Evolutionary conservation across 2,888 invertebrate species (phyloP).

Genomic region (Morpho achilles): DNA sequence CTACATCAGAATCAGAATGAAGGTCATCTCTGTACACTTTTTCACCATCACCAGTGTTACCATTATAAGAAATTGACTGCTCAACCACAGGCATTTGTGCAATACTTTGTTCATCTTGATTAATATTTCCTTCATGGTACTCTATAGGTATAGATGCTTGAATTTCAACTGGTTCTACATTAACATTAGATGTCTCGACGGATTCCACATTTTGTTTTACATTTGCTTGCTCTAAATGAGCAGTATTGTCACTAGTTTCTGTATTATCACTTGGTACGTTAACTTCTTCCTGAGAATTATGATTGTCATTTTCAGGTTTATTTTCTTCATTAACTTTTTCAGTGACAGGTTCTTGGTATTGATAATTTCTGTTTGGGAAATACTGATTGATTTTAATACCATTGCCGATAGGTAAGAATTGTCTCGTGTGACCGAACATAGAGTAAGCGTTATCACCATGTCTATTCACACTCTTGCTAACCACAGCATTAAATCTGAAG

Average conservation of each 20-base stretch:
- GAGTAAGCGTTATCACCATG: slow-evolving; percentile 64
- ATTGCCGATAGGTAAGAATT: slow-evolving; percentile 53
- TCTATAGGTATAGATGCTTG: slow-evolving; percentile 40
- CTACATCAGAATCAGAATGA: slow-evolving; percentile 54
- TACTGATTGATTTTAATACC: slow-evolving; percentile 64
- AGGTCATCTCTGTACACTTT: slow-evolving; percentile 23
- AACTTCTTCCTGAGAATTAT: slow-evolving; percentile 29
- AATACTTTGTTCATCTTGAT: slow-evolving; percentile 25
- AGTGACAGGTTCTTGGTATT: slow-evolving; percentile 31
- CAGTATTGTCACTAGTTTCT: slow-evolving; percentile 13
- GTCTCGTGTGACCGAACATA: slow-evolving; percentile 51
- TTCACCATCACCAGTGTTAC: slow-evolving; percentile 12
- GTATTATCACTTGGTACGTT: slow-evolving; percentile 9
- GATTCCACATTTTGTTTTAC: slow-evolving; percentile 9
- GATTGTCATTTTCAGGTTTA: slow-evolving; percentile 40
- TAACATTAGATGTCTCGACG: slow-evolving; percentile 27
- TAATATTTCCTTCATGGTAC: slow-evolving; percentile 27
- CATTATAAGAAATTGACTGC: neutral
- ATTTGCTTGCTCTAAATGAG: slow-evolving; percentile 6
- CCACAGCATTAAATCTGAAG: slow-evolving; percentile 78
- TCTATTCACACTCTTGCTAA: slow-evolving; percentile 67
- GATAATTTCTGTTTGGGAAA: slow-evolving; percentile 53
- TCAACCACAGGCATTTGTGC: slow-evolving; percentile 23
- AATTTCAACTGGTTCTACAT: slow-evolving; percentile 35
- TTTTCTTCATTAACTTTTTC: slow-evolving; percentile 29